These are phyloP conservation scores for Heterodera filipjevi DNA, from an alignment of 2,888 invertebrate species.

Conservation along the genomic window DNA sequence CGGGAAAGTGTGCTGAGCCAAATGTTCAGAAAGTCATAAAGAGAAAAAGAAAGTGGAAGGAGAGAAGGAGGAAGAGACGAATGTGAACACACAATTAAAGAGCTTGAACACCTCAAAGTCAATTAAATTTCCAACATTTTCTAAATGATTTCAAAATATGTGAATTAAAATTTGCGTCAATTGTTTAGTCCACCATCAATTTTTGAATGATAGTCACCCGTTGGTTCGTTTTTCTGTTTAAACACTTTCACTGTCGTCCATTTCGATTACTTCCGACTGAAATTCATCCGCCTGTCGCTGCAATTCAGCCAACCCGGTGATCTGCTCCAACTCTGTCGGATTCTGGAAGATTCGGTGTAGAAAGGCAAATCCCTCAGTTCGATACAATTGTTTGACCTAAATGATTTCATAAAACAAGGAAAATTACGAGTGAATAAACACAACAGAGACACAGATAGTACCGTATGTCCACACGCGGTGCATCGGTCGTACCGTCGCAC, in stretches of 20 bases:
- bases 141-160: too few relatives aligned
- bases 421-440: background rate
- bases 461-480: constrained; percentile 81
- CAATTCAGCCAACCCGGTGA: constrained; percentile 77
- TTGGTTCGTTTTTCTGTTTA: background rate
- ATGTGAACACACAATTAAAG: background rate
- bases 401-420: too few relatives aligned
- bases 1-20: constrained; percentile 59
- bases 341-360: constrained; percentile 64
- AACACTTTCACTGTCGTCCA: constrained; percentile 41
- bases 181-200: background rate
- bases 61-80: background rate
- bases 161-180: background rate
- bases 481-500: constrained; percentile 85
- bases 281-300: constrained; percentile 62
- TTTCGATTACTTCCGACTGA: constrained; percentile 37
- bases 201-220: background rate
- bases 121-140: too few relatives aligned
- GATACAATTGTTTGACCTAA: constrained; percentile 60
- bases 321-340: constrained; percentile 80
- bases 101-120: background rate
- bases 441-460: constrained; percentile 45
- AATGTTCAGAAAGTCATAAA: constrained; percentile 30
- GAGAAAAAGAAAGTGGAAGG: background rate
- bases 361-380: constrained; percentile 48